Base-by-base conservation (phyloP, 2,113 vertebrate genomes). In the Pangasianodon gigas region DNA sequence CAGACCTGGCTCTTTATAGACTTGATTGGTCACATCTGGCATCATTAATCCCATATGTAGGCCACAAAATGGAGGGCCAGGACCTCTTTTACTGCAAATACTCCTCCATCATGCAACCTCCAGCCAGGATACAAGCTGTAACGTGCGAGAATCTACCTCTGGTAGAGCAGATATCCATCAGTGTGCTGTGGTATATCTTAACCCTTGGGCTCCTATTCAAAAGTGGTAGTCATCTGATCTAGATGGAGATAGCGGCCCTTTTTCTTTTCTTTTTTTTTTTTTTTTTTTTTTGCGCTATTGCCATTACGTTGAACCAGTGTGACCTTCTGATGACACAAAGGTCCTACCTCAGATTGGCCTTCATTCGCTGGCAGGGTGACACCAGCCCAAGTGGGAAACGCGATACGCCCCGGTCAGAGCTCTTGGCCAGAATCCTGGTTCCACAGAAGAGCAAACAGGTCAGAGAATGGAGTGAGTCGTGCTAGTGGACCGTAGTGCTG, bases 11-110 rank as follows among this genome's bases (percentile, higher is more conserved):
- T 91, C 92, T 94, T 95, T 95, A 95, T 93, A 93, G 93, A 91
- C 92, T 85, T 94, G 90, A 95, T 94, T 94, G 93, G 94, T 93
- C 94, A 94, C 95, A 95, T 95, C 94, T 95, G 95, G 93, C 84
- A 67, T 91, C 90, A 89, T 93, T 93, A 93, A 90, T 90, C 92
- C 92, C 92, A 94, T 90, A 91, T 93, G 91, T 85, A 90, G 54
- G 74, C 90, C 87, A 90, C 84, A 32, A 88, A 89, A 67, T 83
- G 52, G 88, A 92, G 51, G 89, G 84, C n/a, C 37, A 84, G 37
- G 80, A 80, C 67, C 82, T 90, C 69, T 83, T 89, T 87, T 62
- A 32, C 84, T 62, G 52, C 29, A 52, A 81, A 82, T 69, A 21
- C 80, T 87, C 21, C n/a, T 44, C 81, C 21, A 62, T 32, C 16